phyloP scores from a whole-genome alignment of 2,113 vertebrate species.

The Egretta garzetta region DNA sequence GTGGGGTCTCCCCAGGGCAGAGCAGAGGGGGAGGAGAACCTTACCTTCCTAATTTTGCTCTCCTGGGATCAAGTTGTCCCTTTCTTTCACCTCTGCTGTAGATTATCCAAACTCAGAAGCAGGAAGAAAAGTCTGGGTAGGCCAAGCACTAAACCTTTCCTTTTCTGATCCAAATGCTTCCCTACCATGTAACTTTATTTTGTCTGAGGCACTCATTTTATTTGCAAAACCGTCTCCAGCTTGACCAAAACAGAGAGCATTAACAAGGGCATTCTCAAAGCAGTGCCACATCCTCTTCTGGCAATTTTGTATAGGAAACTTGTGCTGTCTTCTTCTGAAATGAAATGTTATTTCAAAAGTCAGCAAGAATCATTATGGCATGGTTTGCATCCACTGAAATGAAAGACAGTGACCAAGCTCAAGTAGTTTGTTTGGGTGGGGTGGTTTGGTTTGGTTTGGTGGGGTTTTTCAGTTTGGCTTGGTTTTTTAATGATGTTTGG shows the following conservation, averaged over 20 bases:
- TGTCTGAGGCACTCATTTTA: background rate
- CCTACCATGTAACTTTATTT: accelerated
- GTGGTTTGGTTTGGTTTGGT: background rate
- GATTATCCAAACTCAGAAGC: background rate
- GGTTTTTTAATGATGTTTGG: background rate
- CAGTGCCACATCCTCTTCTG: background rate
- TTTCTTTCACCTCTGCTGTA: background rate
- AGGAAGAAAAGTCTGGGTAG: background rate
- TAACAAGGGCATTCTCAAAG: background rate
- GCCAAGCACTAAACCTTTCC: background rate
- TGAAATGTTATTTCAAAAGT: background rate
- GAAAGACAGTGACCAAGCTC: background rate
- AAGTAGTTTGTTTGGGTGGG: background rate
- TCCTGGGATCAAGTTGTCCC: background rate
- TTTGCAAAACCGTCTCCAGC: background rate
- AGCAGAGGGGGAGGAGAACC: no score
- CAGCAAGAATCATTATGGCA: background rate
- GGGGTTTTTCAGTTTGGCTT: background rate
- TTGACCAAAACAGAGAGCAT: background rate
- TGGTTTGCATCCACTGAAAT: background rate
- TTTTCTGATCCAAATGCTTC: background rate
- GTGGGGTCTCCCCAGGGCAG: no score
- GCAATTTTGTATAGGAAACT: background rate
- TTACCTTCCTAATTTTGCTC: background rate
- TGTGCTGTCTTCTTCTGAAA: background rate